Base-by-base conservation (phyloP, 2,113 vertebrate genomes). In the Gymnogyps californianus region DNA sequence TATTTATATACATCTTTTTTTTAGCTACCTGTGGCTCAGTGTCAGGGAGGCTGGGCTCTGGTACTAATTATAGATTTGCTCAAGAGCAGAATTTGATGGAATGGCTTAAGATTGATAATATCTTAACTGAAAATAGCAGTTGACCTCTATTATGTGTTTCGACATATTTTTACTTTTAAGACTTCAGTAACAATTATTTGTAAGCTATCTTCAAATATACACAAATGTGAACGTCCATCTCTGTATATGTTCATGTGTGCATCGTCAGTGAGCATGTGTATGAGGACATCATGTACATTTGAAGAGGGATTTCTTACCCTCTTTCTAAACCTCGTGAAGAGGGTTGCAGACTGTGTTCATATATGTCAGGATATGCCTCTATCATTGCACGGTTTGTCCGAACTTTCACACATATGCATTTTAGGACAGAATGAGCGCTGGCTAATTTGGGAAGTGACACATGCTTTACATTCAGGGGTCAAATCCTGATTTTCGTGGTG, bases 231-330 rank as follows among this genome's bases (percentile, higher is more conserved):
- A 9, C 1, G 0, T 74, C 49, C 46, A 3, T 55, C 31, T 58
- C 31, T 44, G 32, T 38, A 1, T 1, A 0, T 13, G 25, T 34
- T 49, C 11, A 2, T 6, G 13, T 13, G 28, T 28, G 51, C 14
- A 1, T n/a, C 5, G 16, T 57, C 42, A 5, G 38, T 31, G 44
- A 38, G 7, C 10, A 4, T 3, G 22, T 38, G n/a, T 20, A 4
- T 21, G 28, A 38, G 44, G 54, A 20, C 57, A 59, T 18, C 6
- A 0, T 5, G 11, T 10, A 3, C 7, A 1, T 66, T 51, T 44
- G 15, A 42, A 34, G 31, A 32, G 32, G 42, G n/a, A 16, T 51
- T 62, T 70, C 55, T 51, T 34, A 38, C 38, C 38, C 38, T 38
- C 38, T 38, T 38, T 38, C 38, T 38, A 38, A 38, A 7, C 38